Evolutionary conservation across 1,140 invertebrate species (phyloP), one percentile per base, ranked within the genome.

Genomic region (Heterodera schachtii): DNA sequence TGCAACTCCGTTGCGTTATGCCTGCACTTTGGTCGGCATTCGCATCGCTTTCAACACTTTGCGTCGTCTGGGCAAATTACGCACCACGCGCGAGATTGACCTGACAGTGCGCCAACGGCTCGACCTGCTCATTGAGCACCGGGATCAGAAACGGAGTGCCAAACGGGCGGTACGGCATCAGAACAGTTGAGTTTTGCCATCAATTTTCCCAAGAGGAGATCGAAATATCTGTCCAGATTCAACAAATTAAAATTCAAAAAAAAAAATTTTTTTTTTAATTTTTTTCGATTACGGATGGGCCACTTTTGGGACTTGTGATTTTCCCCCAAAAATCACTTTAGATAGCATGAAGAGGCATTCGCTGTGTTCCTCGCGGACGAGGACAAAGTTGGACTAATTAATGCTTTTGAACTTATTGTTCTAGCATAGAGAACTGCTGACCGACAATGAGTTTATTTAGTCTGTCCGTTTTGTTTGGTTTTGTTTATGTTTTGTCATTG

Each of bases 1-100:
- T 41, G 86, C 82, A 3, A 84, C 79, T 8, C 87, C 87, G 7
- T 67, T 90, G 7, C 86, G 87, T n/a, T 88, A 88, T 49, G 83
- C 83, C 8, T 83, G 82, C 6, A 84, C 86, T 7, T 31, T 88
- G 13, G 69, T 80, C 16, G 66, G 77, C 5, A 88, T 90, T 49
- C 80, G 83, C 81, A 60, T 81, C 2, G 80, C 86, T 11, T 89
- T 88, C 69, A 81, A 57, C 57, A 57, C 64, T n/a, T 75, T 88
- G n/a, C 77, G 81, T n/a, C 57, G 82, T 66, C 80, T 87, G 77
- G 87, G 87, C 16, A 80, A 78, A 52, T 80, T 88, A 80, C 75
- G 79, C 46, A 89, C 85, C 1, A 85, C 81, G 31, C 49, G 80
- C 19, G 87, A 89, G 80, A 81, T 89, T n/a, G 85, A 87, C 49